Percentiles rank a stretch among this genome's conserved stretches.
Evolutionary conservation across 2,113 vertebrate species (phyloP).

Genomic region (Notarius lentiginosus): DNA sequence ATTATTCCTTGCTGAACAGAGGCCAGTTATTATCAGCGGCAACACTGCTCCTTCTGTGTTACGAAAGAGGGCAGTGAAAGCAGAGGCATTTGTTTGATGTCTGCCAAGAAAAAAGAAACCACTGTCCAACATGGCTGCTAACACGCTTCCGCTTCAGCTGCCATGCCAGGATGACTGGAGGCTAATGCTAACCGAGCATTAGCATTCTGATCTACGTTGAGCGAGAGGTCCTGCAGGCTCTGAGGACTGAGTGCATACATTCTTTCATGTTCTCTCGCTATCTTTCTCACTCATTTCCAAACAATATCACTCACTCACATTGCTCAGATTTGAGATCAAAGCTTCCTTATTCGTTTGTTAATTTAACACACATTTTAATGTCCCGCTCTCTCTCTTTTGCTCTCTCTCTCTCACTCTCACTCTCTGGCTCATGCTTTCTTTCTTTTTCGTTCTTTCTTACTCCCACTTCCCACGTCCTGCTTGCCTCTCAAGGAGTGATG

Average conservation of each 20-base stretch:
- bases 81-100: slow-evolving; percentile 48
- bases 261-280: not conserved
- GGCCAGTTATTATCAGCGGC: slow-evolving; percentile 41
- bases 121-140: slow-evolving; percentile 46
- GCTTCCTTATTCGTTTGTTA: slow-evolving; percentile 13
- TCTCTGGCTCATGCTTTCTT: not conserved
- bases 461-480: slow-evolving; percentile 25
- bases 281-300: slow-evolving; percentile 1
- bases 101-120: slow-evolving; percentile 37
- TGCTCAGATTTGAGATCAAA: slow-evolving; percentile 21
- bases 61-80: slow-evolving; percentile 25
- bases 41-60: slow-evolving; percentile 28
- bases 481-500: slow-evolving; percentile 21
- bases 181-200: slow-evolving; percentile 43
- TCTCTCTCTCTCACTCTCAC: not conserved
- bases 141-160: slow-evolving; percentile 49
- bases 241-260: not conserved
- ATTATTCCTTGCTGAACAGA: slow-evolving; percentile 13
- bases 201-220: slow-evolving; percentile 42
- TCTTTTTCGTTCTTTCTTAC: not conserved
- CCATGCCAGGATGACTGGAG: slow-evolving; percentile 37
- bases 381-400: slow-evolving; percentile 1
- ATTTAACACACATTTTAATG: slow-evolving; percentile 17
- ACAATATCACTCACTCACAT: slow-evolving; percentile 11
- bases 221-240: not conserved